These are phyloP conservation scores for Dysdera silvatica DNA, from an alignment of 1,140 invertebrate species.

Conservation along the genomic window DNA sequence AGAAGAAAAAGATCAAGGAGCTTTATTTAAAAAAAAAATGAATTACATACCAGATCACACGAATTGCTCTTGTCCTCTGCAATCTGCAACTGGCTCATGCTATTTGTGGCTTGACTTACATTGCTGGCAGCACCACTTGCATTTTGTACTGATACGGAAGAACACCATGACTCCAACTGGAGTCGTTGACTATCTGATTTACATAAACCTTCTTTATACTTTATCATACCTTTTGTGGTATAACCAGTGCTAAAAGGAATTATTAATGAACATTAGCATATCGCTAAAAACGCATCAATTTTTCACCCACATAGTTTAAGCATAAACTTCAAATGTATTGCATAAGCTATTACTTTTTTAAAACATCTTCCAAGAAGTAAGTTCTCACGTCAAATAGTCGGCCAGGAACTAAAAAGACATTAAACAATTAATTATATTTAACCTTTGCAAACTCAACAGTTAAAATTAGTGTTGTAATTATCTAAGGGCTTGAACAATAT, in stretches of 20 bases:
- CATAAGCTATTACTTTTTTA: conserved; percentile 45
- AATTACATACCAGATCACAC: no score
- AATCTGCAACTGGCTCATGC: no score
- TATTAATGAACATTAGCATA: background rate
- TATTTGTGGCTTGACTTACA: no score
- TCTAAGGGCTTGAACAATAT: no score
- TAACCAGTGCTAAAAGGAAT: conserved; percentile 53
- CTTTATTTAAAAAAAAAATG: no score
- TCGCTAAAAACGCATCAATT: background rate
- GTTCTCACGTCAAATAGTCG: conserved; percentile 66
- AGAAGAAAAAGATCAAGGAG: no score
- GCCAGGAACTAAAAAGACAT: conserved; percentile 59
- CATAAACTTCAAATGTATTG: conserved; percentile 7
- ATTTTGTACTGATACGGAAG: background rate
- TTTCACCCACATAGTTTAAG: background rate
- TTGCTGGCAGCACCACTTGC: no score
- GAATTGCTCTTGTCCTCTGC: no score
- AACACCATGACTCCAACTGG: conserved; percentile 45
- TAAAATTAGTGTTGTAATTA: no score
- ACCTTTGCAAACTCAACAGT: no score
- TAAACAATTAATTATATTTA: no score
- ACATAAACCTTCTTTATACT: conserved; percentile 44
- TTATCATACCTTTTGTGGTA: conserved; percentile 57
- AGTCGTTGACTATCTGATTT: conserved; percentile 48
- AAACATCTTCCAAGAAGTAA: conserved; percentile 73